Evolutionary conservation across 64 coral and sea anemone species (phyloP).

Genomic region (Anthopleura sola): DNA sequence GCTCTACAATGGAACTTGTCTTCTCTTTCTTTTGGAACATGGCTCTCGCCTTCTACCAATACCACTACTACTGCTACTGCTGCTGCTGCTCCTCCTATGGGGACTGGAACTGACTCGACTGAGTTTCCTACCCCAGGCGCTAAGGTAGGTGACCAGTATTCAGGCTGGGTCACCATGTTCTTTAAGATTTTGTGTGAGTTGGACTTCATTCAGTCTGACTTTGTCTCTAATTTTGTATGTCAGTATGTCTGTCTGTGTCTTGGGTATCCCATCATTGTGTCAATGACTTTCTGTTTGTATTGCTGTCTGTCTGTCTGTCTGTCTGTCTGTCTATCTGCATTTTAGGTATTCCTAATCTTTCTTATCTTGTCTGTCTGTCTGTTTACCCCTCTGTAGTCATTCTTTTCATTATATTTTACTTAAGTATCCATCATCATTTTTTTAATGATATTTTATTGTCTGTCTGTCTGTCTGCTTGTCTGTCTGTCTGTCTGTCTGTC

Average conservation of each 20-base stretch:
- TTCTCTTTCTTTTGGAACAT: conserved; percentile 78
- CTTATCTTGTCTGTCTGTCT: neutral
- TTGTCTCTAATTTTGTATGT: neutral
- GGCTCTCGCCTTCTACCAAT: conserved; percentile 67
- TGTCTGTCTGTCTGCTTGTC: neutral
- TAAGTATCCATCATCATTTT: too few relatives aligned
- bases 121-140: conserved; percentile 37
- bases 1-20: conserved; percentile 76
- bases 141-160: conserved; percentile 56
- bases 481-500: neutral
- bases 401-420: neutral
- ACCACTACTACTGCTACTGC: conserved; percentile 54
- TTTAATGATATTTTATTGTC: too few relatives aligned
- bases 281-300: too few relatives aligned
- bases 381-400: neutral
- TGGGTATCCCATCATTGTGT: too few relatives aligned
- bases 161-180: conserved; percentile 45
- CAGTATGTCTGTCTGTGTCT: neutral
- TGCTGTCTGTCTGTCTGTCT: neutral
- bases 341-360: neutral
- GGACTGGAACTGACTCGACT: conserved; percentile 53
- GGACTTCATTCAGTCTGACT: neutral
- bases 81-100: conserved; percentile 55
- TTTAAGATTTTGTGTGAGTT: neutral
- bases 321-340: neutral